phyloP scores from a whole-genome alignment of 2,797 vertebrate species.

The Eutrigla gurnardus region DNA sequence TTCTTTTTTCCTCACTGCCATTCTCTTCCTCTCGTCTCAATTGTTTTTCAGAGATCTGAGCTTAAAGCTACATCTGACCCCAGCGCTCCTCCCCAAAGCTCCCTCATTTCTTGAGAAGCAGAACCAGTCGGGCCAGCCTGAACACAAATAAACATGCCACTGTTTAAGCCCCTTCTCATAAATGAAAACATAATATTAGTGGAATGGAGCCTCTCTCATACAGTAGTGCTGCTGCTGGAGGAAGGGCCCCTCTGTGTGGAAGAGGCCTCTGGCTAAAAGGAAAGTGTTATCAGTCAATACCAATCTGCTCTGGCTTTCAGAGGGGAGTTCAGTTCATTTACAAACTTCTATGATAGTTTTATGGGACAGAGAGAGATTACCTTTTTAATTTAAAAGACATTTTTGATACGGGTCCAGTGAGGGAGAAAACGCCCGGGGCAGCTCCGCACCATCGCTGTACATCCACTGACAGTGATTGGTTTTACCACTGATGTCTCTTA shows the following conservation, averaged over 20 bases:
- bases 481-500: too few relatives aligned
- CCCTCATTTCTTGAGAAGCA: constrained; percentile 27
- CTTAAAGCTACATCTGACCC: constrained; percentile 32
- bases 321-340: not conserved
- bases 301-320: constrained; percentile 17
- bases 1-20: not conserved
- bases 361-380: not conserved
- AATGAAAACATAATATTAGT: constrained; percentile 78
- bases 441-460: too few relatives aligned
- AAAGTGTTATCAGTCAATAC: constrained; percentile 26
- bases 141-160: constrained; percentile 62
- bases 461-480: too few relatives aligned
- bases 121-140: constrained; percentile 19
- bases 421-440: not conserved
- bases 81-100: not conserved
- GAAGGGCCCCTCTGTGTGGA: constrained; percentile 34
- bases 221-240: constrained; percentile 4
- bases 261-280: constrained; percentile 21
- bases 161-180: constrained; percentile 63
- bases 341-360: not conserved
- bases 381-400: not conserved
- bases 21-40: constrained; percentile 24
- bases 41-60: constrained; percentile 36
- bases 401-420: not conserved
- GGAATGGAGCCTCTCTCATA: constrained; percentile 59